Evolutionary conservation across 2,113 vertebrate species (phyloP).

Genomic region (Eublepharis macularius): DNA sequence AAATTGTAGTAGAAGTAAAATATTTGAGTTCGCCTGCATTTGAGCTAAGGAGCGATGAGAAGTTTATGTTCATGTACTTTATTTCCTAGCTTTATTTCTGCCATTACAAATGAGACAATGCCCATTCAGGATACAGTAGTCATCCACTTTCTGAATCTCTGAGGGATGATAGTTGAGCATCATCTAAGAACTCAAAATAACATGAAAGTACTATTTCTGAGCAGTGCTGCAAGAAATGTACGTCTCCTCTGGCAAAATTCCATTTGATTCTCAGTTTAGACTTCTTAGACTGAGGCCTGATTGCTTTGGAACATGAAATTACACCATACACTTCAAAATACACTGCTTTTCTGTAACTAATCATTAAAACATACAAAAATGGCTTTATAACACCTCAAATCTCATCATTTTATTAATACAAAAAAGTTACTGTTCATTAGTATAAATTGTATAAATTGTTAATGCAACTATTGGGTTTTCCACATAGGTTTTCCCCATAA

Average conservation of each 20-base stretch:
- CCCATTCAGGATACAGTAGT: neutral
- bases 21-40: neutral
- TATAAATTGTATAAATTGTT: neutral
- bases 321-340: slow-evolving; percentile 9
- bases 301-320: slow-evolving; percentile 28
- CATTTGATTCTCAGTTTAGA: slow-evolving; percentile 28
- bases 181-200: slow-evolving; percentile 8
- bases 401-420: neutral
- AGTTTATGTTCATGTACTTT: neutral
- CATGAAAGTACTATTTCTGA: neutral
- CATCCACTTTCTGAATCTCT: neutral
- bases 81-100: slow-evolving; percentile 20
- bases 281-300: slow-evolving; percentile 13
- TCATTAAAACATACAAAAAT: neutral
- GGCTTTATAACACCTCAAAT: neutral
- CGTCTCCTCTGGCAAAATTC: slow-evolving; percentile 1
- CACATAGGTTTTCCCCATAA: too few species aligned
- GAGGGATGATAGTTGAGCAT: slow-evolving; percentile 6
- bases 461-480: neutral
- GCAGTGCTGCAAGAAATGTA: slow-evolving; percentile 20
- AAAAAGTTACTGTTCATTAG: neutral
- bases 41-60: slow-evolving; percentile 3
- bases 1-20: neutral
- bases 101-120: neutral
- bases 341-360: neutral